Conservation (phyloP, 2,888 invertebrate genomes). For the Phalera bucephala region DNA sequence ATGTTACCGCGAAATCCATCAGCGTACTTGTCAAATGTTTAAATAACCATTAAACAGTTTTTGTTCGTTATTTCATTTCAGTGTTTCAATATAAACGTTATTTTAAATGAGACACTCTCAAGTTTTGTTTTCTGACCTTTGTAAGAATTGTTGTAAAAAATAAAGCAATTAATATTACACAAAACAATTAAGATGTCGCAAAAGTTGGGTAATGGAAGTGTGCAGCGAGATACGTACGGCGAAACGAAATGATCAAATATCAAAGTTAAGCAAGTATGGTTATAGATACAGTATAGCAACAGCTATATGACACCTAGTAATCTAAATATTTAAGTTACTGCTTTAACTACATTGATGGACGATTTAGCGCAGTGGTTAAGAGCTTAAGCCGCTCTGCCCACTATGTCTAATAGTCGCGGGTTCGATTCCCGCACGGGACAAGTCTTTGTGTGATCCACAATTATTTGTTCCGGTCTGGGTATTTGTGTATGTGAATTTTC, state of each 20-base stretch:
- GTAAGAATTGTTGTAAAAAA: neutral
- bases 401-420: no score
- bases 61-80: neutral
- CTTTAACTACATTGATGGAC: no score
- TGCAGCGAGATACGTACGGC: neutral
- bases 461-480: no score
- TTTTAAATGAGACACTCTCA: neutral
- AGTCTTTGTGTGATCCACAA: no score
- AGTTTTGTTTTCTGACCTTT: neutral
- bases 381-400: no score
- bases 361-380: no score
- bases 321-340: no score
- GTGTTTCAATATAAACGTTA: no score
- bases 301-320: no score
- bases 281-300: no score
- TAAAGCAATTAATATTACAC: slow-evolving; percentile 1
- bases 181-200: slow-evolving; percentile 1
- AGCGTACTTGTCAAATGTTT: neutral
- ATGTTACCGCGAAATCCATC: neutral
- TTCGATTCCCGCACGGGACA: no score
- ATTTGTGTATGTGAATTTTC: no score
- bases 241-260: neutral
- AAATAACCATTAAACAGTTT: slow-evolving; percentile 1
- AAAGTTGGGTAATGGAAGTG: slow-evolving; percentile 1
- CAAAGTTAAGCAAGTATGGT: neutral